Evolutionary conservation across 2,888 invertebrate genomes (phyloP), one percentile per base, ranked within the genome.

Genomic region (Acanthosepion pharaonis): DNA sequence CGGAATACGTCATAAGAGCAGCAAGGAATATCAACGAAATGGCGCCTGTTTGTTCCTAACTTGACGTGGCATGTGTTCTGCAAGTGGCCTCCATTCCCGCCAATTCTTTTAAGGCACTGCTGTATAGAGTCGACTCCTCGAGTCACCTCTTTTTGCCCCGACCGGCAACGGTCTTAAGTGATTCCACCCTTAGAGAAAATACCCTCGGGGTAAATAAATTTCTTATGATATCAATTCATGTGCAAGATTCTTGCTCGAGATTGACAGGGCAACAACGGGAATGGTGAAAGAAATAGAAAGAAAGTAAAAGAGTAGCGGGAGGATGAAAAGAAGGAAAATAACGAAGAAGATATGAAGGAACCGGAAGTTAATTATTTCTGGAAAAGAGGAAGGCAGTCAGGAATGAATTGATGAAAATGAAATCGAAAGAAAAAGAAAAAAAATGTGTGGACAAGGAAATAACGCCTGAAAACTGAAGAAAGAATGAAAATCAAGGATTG

Each of bases 131-230:
- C n/a, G 23, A n/a, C 78, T 78, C 78, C 15, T 78, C n/a, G n/a
- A 78, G n/a, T 78, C 78, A n/a, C 78, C 15, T 15, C 18, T 78
- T n/a, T n/a, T n/a, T n/a, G n/a, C 78, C n/a, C 78, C n/a, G 18
- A 78, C 33, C 15, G 33, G n/a, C 78, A n/a, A 20, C 1, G 78
- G n/a, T 8, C n/a, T 78, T n/a, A 33, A 78, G 78, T 78, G n/a
- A 78, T 78, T 78, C n/a, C 59, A 59, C 59, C 59, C 78, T 78
- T n/a, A 33, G 78, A 78, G 78, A 78, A 78, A 78, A 78, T 78
- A 15, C 4, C n/a, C 78, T 42, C 15, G 78, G n/a, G 33, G n/a
- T n/a, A 78, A 78, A 78, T 78, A 78, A 78, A 78, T 78, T 78
- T n/a, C 78, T n/a, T 78, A 78, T 78, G 78, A 78, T n/a, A 11